phyloP scores from a whole-genome alignment of 2,113 vertebrate genomes.

The Syngnathoides biaculeatus region DNA sequence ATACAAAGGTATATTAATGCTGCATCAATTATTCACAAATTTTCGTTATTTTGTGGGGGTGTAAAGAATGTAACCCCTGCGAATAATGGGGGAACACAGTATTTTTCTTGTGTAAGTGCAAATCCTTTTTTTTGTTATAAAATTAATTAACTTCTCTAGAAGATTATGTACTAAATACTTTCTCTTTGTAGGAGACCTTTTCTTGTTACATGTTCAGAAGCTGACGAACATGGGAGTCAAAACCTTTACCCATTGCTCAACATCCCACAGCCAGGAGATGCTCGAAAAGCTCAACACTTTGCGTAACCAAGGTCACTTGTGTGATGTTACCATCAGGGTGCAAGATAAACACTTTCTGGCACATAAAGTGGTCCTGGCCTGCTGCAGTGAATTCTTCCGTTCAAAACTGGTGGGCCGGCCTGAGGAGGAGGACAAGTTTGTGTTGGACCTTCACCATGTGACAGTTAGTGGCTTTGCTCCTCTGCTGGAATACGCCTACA shows the following conservation, averaged over 20 bases:
- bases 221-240: slow-evolving; percentile 83
- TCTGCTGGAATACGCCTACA: slow-evolving; percentile 96
- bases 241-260: slow-evolving; percentile 90
- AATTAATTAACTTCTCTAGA: background rate
- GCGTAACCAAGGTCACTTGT: slow-evolving; percentile 87
- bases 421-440: slow-evolving; percentile 85
- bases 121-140: background rate
- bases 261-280: slow-evolving; percentile 91
- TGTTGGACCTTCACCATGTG: slow-evolving; percentile 94
- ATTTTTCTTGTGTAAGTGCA: background rate
- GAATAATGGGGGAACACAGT: too few relatives aligned
- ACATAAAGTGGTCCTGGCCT: slow-evolving; percentile 88
- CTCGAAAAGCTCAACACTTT: slow-evolving; percentile 89
- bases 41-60: too few relatives aligned
- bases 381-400: slow-evolving; percentile 92
- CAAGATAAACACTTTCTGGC: slow-evolving; percentile 92
- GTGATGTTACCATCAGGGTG: slow-evolving; percentile 89
- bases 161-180: background rate
- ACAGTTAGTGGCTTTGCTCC: slow-evolving; percentile 96
- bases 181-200: slow-evolving; percentile 41
- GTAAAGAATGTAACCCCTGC: too few relatives aligned
- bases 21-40: too few relatives aligned
- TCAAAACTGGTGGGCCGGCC: slow-evolving; percentile 86
- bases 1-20: too few relatives aligned
- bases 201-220: slow-evolving; percentile 14